A percentile compares a stretch with the other conserved stretches of the same genome.
Conservation (phyloP, 2,113 vertebrate species). For the Rhinolophus ferrumequinum region DNA sequence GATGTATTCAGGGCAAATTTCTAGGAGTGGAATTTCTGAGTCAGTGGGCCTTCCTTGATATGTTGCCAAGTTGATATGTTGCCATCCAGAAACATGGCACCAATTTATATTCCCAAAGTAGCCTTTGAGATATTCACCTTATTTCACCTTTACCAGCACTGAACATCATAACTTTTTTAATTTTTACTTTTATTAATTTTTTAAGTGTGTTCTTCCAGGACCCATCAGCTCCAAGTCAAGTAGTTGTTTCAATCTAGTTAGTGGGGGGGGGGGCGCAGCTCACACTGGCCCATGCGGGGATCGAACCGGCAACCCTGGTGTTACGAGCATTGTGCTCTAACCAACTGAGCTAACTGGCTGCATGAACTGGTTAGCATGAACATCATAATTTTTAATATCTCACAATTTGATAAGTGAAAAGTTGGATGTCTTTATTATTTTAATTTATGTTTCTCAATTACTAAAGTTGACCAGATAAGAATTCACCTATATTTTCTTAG, state of each 20-base stretch:
- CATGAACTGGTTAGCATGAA: no score
- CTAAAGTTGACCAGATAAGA: not conserved
- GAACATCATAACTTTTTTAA: not conserved
- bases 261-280: no score
- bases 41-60: not conserved
- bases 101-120: not conserved
- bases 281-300: no score
- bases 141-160: not conserved
- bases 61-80: not conserved
- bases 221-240: no score
- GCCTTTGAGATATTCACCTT: not conserved
- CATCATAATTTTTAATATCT: not conserved
- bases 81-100: not conserved
- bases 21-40: not conserved
- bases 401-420: not conserved
- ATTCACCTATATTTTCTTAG: slow-evolving; percentile 11
- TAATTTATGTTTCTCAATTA: not conserved
- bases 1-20: not conserved
- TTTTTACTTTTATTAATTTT: no score
- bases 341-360: no score
- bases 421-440: not conserved
- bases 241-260: no score
- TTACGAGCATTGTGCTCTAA: no score
- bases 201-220: no score
- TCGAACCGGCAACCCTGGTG: no score